A percentile compares a stretch with the other conserved stretches of the same genome.
These are phyloP conservation scores for Alviniconcha marisindica DNA, from an alignment of 1,140 invertebrate species.

Conservation along the genomic window DNA sequence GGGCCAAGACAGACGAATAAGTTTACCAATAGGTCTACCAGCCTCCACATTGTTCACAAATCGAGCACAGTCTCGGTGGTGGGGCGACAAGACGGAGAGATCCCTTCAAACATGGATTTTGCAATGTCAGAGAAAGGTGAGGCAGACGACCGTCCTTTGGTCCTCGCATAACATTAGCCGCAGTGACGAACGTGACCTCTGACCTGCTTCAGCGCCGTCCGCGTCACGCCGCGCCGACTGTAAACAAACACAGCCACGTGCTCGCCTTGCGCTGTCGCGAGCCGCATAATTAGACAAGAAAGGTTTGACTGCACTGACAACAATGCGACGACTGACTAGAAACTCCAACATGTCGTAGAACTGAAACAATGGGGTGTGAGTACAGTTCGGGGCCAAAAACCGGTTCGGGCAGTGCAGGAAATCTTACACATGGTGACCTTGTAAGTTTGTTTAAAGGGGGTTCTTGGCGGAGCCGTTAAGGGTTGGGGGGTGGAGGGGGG, in stretches of 20 bases:
- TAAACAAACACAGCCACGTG: slow-evolving; percentile 6
- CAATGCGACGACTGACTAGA: too few relatives aligned
- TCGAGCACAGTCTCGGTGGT: not conserved
- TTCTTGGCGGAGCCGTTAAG: too few relatives aligned
- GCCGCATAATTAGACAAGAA: too few relatives aligned
- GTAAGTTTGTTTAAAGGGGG: too few relatives aligned
- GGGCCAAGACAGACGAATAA: not conserved
- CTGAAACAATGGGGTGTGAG: too few relatives aligned
- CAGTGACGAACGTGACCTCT: not conserved
- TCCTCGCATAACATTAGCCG: not conserved
- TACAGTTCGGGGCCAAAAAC: too few relatives aligned
- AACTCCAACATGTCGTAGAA: too few relatives aligned
- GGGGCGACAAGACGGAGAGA: not conserved
- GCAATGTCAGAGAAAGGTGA: slow-evolving; percentile 28
- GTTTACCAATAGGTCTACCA: not conserved
- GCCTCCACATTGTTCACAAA: not conserved
- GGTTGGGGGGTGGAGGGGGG: too few relatives aligned
- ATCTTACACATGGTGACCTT: too few relatives aligned
- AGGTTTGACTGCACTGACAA: too few relatives aligned
- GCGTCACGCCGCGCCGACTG: not conserved
- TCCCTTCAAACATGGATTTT: not conserved
- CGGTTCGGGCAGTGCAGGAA: too few relatives aligned
- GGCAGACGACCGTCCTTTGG: not conserved
- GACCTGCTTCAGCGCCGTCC: not conserved
- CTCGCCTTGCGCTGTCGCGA: not conserved